These are phyloP conservation scores for Scelioninae gen. 1 DNA, from an alignment of 2,888 invertebrate species.

Conservation along the genomic window DNA sequence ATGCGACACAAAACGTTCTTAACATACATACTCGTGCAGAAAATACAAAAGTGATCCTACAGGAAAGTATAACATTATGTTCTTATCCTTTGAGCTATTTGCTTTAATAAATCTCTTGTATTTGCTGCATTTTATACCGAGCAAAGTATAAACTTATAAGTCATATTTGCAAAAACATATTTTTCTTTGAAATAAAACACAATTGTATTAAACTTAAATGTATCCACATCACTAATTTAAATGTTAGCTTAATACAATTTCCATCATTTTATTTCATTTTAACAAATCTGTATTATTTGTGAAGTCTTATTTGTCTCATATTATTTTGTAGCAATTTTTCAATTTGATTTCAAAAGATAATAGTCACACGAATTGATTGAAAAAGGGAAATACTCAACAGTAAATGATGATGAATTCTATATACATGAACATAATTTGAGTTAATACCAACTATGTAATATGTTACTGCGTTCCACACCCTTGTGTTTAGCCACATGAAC, in stretches of 20 bases:
- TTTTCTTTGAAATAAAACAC: not conserved
- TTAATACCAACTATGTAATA: conserved; percentile 52
- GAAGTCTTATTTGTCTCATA: no score
- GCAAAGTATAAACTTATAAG: not conserved
- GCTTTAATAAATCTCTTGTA: conserved; percentile 26
- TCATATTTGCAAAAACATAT: not conserved
- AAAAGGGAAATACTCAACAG: conserved; percentile 24
- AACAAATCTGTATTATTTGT: no score
- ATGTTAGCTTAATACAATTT: no score
- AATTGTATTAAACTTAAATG: no score
- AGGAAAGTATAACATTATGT: conserved; percentile 18
- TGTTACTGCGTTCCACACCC: conserved; percentile 58
- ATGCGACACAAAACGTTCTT: conserved; percentile 11
- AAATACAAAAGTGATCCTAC: conserved; percentile 25
- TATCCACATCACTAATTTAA: no score
- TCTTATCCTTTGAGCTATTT: conserved; percentile 39
- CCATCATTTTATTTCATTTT: no score
- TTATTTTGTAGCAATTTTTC: no score
- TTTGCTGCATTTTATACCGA: not conserved
- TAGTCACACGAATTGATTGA: not conserved
- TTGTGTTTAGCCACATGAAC: conserved; percentile 65
- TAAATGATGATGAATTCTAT: conserved; percentile 33
- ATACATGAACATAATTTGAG: conserved; percentile 50
- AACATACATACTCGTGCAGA: conserved; percentile 23
- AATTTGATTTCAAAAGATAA: not conserved